Evolutionary conservation across 2,888 invertebrate species (phyloP).

Genomic region (Diachrysia chrysitis): DNA sequence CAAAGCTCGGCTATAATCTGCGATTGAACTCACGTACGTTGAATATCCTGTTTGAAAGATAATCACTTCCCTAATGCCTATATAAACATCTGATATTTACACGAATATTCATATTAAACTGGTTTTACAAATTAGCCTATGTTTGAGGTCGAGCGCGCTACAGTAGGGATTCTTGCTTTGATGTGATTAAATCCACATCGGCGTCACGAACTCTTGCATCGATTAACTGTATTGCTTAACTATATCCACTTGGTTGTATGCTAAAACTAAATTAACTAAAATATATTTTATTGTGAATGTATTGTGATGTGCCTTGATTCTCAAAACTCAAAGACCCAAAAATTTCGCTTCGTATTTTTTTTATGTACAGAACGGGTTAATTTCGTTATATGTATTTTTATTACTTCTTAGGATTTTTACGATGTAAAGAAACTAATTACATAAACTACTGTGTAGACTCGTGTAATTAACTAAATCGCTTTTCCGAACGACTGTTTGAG

Average conservation of each 20-base stretch:
- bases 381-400: not conserved
- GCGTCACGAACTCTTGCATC: conserved; percentile 1
- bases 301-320: too few species aligned
- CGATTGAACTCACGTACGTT: conserved; percentile 51
- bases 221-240: conserved; percentile 4
- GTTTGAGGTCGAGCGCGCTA: conserved; percentile 22
- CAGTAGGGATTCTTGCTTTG: not conserved
- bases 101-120: conserved; percentile 53
- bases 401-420: not conserved
- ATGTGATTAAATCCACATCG: conserved; percentile 2
- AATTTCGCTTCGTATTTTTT: too few species aligned
- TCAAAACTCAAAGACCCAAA: too few species aligned
- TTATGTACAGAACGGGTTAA: too few species aligned
- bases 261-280: too few species aligned
- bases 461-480: conserved; percentile 1
- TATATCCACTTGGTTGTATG: too few species aligned
- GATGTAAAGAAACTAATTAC: not conserved
- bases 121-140: conserved; percentile 41
- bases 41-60: conserved; percentile 53
- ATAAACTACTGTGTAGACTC: not conserved
- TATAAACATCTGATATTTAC: conserved; percentile 48
- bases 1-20: conserved; percentile 44
- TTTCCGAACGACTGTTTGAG: not conserved
- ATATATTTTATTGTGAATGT: too few species aligned
- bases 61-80: conserved; percentile 50